Evolutionary conservation across 2,113 vertebrate genomes (phyloP).

Genomic region (Tonatia bakeri): DNA sequence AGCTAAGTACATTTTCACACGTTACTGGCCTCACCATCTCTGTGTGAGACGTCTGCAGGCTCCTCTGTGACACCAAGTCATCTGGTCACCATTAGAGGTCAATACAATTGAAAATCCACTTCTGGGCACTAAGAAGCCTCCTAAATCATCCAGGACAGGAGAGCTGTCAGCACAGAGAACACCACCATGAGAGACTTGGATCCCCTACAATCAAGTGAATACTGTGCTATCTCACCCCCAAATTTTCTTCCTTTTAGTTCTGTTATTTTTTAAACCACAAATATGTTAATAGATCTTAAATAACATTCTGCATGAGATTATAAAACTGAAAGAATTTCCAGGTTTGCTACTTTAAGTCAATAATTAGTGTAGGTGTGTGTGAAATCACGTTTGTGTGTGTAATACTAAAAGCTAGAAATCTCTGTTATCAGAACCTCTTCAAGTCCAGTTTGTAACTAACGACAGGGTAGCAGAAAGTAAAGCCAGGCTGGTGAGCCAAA

Average conservation of each 20-base stretch:
- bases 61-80: neutral
- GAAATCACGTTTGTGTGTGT: neutral
- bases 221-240: neutral
- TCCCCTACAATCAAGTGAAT: neutral
- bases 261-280: constrained; percentile 11
- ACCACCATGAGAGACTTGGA: neutral
- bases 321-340: constrained; percentile 11
- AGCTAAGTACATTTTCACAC: neutral
- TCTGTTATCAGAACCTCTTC: neutral
- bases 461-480: constrained; percentile 41
- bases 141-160: neutral
- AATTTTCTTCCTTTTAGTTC: neutral
- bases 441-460: neutral
- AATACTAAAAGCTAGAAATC: neutral
- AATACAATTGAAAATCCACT: constrained; percentile 20
- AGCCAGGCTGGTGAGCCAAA: neutral
- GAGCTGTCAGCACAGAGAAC: neutral
- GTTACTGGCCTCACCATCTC: neutral
- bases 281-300: constrained; percentile 41
- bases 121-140: neutral
- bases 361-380: neutral
- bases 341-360: constrained; percentile 17
- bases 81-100: constrained; percentile 5
- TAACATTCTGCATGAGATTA: neutral
- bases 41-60: neutral